Base-by-base conservation (phyloP, 2,888 invertebrate genomes). In the Drosophila maculinotata region DNA sequence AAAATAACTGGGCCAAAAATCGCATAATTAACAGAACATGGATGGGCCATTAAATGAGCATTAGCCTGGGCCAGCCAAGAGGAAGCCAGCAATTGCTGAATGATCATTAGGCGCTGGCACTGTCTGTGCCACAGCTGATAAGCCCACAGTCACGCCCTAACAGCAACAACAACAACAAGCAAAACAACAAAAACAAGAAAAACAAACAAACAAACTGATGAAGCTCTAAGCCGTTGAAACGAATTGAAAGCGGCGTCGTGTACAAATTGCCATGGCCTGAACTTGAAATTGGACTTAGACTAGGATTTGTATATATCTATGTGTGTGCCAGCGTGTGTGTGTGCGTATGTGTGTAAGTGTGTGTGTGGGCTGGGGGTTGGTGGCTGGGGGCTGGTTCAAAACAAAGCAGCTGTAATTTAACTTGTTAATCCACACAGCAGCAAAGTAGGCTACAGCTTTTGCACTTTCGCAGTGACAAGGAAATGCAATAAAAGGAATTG, bases 1-100 rank as follows among this genome's bases (percentile, higher is more conserved):
- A 60, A 68, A 69, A 73, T 81, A 84, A 84, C 79, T 81, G 78
- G 66, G 59, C 62, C 76, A 68, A 84, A 81, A 81, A 81, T 81
- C 79, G 77, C 57, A 81, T 84, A 81, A 81, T 84, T 81, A 81
- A 81, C 85, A 67, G 67, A 57, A 39, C 76, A 62, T 52, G 57
- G 76, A 44, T 51, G 62, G 67, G 56, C 71, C 71, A 84, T 84
- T 79, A 81, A 81, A 81, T 57, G 65, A 41, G 54, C 85, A 84
- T 81, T 74, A 81, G 69, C 41, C 12, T 33, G 36, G 36, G 28
- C 42, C 47, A 20, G 28, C 31, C 8, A 44, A 31, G 44, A 7
- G 41, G 15, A 54, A 12, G 38, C 20, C 20, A n/a, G 9, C n/a
- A 38, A 47, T 28, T 38, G 35, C 14, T n/a, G 17, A 56, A 58